These are phyloP conservation scores for Spea multiplicata DNA, from an alignment of 2,113 vertebrate genomes.

Conservation along the genomic window DNA sequence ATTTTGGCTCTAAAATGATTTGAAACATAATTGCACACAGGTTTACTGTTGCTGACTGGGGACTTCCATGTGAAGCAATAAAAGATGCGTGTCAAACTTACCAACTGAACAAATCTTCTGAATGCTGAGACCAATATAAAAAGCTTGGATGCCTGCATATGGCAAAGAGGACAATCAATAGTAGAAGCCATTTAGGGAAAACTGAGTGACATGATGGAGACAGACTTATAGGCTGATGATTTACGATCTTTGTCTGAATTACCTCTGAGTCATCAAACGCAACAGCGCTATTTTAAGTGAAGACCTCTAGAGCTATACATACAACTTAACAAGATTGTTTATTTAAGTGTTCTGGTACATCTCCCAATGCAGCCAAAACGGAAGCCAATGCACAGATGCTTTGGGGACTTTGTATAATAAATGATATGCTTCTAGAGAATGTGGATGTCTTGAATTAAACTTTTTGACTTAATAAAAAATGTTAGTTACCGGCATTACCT, in stretches of 20 bases:
- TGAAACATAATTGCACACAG: not conserved
- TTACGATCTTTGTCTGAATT: conserved; percentile 40
- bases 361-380: not conserved
- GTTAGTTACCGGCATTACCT: too few species aligned
- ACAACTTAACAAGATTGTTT: not conserved
- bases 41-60: not conserved
- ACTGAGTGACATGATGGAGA: conserved; percentile 42
- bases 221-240: conserved; percentile 38
- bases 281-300: not conserved
- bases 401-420: not conserved
- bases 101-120: conserved; percentile 50
- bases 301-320: not conserved
- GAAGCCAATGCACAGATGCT: conserved; percentile 41
- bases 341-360: too few species aligned
- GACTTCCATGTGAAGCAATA: conserved; percentile 27
- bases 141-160: conserved; percentile 49
- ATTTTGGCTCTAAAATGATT: not conserved
- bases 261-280: conserved; percentile 40
- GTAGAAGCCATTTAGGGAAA: conserved; percentile 42
- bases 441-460: too few species aligned
- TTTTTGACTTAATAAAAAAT: too few species aligned
- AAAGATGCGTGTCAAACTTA: conserved; percentile 35
- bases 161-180: conserved; percentile 50
- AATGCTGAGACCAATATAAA: conserved; percentile 50
- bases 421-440: too few species aligned